Conservation (phyloP, 2,888 invertebrate species). For the Noctua janthina region DNA sequence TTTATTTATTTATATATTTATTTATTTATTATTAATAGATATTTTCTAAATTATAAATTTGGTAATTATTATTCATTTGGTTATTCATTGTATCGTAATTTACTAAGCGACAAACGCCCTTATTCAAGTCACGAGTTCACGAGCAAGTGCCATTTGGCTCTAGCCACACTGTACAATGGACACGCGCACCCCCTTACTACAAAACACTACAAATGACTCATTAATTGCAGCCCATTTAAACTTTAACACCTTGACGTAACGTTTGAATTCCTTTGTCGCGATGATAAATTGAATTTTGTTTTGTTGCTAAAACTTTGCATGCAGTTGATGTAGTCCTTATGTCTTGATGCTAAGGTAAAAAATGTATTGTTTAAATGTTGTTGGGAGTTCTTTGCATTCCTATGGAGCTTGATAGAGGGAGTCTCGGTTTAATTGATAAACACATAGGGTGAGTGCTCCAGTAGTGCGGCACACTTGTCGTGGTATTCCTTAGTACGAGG, state of each 20-base stretch:
- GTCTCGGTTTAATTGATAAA: slow-evolving; percentile 83
- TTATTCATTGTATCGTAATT: not conserved
- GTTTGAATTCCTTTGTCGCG: slow-evolving; percentile 77
- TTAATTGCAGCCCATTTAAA: slow-evolving; percentile 74
- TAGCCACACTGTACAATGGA: slow-evolving; percentile 70
- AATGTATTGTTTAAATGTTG: slow-evolving; percentile 40
- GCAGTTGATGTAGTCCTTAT: slow-evolving; percentile 43
- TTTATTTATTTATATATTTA: too few species aligned
- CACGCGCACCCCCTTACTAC: slow-evolving; percentile 72
- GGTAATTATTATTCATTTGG: too few species aligned
- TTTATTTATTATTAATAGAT: too few species aligned
- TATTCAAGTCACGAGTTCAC: slow-evolving; percentile 54
- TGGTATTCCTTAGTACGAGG: slow-evolving; percentile 56
- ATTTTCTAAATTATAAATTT: too few species aligned
- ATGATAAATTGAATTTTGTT: slow-evolving; percentile 67
- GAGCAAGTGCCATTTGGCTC: slow-evolving; percentile 60
- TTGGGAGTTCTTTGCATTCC: slow-evolving; percentile 68
- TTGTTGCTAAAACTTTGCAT: slow-evolving; percentile 51
- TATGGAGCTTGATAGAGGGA: slow-evolving; percentile 72
- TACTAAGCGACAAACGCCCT: slow-evolving; percentile 10
- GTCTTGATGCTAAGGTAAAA: slow-evolving; percentile 53
- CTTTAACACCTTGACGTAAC: slow-evolving; percentile 76
- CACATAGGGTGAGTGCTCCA: slow-evolving; percentile 75
- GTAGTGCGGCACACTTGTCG: slow-evolving; percentile 60
- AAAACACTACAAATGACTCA: slow-evolving; percentile 74